Percentiles rank a stretch among this genome's conserved stretches.
Evolutionary conservation across 1,140 invertebrate genomes (phyloP).

Genomic region (Hyles euphorbiae): DNA sequence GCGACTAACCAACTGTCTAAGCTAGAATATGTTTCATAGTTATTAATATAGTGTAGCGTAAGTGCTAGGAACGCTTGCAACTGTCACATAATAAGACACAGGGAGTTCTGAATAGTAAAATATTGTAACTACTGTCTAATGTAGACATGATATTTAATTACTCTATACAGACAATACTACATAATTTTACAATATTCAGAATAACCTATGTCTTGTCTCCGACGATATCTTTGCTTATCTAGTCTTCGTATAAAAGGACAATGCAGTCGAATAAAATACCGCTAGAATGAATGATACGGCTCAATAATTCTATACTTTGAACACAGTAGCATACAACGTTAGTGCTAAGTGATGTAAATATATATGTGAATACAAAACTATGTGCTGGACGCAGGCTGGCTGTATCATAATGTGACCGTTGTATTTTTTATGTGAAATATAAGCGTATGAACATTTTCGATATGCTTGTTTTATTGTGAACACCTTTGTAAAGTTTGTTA

Average conservation of each 20-base stretch:
- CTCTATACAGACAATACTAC: too few relatives aligned
- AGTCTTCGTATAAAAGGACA: slow-evolving; percentile 4
- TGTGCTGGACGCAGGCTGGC: slow-evolving; percentile 24
- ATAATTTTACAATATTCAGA: too few relatives aligned
- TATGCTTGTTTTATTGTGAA: slow-evolving; percentile 26
- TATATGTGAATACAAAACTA: slow-evolving; percentile 23
- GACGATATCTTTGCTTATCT: slow-evolving; percentile 7
- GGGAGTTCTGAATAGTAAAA: too few relatives aligned
- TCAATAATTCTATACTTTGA: too few relatives aligned
- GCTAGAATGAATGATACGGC: too few relatives aligned
- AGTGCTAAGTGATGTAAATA: slow-evolving; percentile 39
- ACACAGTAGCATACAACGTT: too few relatives aligned
- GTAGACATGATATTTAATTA: too few relatives aligned
- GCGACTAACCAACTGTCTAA: slow-evolving; percentile 12
- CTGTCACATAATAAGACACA: not conserved
- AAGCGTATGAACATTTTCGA: slow-evolving; percentile 60
- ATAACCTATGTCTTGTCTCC: too few relatives aligned
- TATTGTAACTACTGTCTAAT: too few relatives aligned
- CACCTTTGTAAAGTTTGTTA: too few relatives aligned
- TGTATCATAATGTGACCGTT: slow-evolving; percentile 46
- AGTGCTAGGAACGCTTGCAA: slow-evolving; percentile 18
- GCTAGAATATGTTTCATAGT: slow-evolving; percentile 8
- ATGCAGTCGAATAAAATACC: too few relatives aligned
- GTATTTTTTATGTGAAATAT: slow-evolving; percentile 70
- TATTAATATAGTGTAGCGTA: slow-evolving; percentile 10